Conservation (phyloP, 2,113 vertebrate genomes). For the Pelodiscus sinensis region DNA sequence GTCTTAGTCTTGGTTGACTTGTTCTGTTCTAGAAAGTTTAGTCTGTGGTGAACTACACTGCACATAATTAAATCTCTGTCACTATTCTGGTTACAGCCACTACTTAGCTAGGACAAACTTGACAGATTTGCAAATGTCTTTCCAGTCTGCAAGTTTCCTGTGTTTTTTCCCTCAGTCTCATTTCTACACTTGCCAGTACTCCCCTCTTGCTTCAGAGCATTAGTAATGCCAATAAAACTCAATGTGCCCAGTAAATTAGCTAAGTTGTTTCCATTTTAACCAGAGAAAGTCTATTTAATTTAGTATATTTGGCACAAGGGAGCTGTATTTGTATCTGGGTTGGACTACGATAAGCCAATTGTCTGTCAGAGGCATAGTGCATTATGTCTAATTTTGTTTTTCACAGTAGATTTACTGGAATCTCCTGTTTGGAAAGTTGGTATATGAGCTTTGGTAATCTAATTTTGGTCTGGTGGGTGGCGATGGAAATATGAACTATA, state of each 20-base stretch:
- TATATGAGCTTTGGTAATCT: conserved; percentile 64
- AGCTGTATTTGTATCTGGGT: conserved; percentile 71
- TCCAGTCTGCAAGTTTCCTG: conserved; percentile 61
- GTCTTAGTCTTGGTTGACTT: neutral
- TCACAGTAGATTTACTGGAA: conserved; percentile 69
- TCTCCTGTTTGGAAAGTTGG: conserved; percentile 67
- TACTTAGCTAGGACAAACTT: conserved; percentile 38
- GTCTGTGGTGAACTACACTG: neutral
- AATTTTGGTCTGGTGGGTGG: conserved; percentile 73
- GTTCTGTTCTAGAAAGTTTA: neutral
- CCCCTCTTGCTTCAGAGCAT: conserved; percentile 73
- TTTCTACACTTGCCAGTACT: conserved; percentile 68
- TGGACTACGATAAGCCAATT: conserved; percentile 64
- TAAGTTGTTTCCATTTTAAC: conserved; percentile 80
- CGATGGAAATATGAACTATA: conserved; percentile 61
- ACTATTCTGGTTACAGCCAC: conserved; percentile 38
- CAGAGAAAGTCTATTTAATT: conserved; percentile 73
- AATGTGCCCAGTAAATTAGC: conserved; percentile 75
- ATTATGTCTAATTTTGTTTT: conserved; percentile 64
- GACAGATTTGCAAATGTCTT: conserved; percentile 38
- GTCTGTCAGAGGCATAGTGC: conserved; percentile 72
- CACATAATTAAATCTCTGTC: neutral
- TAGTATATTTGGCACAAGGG: conserved; percentile 73
- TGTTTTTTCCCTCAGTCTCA: conserved; percentile 61
- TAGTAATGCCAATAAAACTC: conserved; percentile 78